Conservation (phyloP, 2,797 vertebrate genomes). For the Galagoides demidoff region DNA sequence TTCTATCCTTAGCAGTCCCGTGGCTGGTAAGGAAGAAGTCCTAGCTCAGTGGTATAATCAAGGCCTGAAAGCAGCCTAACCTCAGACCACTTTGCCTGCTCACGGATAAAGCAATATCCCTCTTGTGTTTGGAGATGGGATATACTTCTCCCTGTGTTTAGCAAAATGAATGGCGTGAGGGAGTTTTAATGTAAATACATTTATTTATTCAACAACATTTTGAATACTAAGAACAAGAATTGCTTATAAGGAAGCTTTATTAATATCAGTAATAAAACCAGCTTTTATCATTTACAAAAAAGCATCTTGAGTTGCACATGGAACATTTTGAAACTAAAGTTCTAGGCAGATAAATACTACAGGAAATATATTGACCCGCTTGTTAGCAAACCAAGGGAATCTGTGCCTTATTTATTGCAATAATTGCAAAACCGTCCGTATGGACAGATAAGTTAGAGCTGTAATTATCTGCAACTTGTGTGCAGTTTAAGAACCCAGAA, state of each 20-base stretch:
- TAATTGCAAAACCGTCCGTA: not conserved
- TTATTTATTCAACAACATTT: not conserved
- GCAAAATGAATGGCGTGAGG: not conserved
- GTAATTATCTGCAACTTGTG: not conserved
- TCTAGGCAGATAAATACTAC: not conserved
- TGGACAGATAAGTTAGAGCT: not conserved
- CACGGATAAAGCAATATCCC: not conserved
- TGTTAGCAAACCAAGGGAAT: not conserved
- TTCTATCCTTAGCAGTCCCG: not conserved
- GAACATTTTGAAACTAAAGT: constrained; percentile 46
- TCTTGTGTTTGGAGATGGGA: not conserved
- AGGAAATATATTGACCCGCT: not conserved
- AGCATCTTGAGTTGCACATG: not conserved
- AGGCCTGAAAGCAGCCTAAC: not conserved
- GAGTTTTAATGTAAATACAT: not conserved
- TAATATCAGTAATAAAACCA: not conserved
- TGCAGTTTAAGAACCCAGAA: not conserved
- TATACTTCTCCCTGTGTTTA: not conserved
- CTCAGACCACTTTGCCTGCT: not conserved
- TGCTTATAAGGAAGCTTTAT: not conserved
- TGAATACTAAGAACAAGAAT: not conserved
- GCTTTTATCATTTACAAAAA: constrained; percentile 14
- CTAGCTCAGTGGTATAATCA: not conserved
- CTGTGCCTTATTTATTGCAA: not conserved
- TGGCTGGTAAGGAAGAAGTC: not conserved